These are phyloP conservation scores for Plemyria rubiginata DNA, from an alignment of 2,888 invertebrate species.

Conservation along the genomic window DNA sequence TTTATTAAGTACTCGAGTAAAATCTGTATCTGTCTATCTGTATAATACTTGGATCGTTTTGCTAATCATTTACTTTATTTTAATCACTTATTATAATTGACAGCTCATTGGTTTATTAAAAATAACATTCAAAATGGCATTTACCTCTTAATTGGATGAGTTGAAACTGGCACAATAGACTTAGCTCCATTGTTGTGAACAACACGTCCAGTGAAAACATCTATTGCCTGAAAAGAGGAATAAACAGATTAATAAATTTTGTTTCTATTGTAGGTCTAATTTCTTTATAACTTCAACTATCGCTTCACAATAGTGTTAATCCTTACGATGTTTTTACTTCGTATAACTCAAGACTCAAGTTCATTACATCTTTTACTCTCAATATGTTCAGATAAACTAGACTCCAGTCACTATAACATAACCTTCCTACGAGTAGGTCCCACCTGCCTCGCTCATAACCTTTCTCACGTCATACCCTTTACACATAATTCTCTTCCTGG, in stretches of 20 bases:
- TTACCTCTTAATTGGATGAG: slow-evolving; percentile 67
- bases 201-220: slow-evolving; percentile 59
- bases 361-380: too few species aligned
- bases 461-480: slow-evolving; percentile 23
- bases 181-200: slow-evolving; percentile 63
- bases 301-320: too few species aligned
- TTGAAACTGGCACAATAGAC: slow-evolving; percentile 50
- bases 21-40: background rate
- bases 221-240: slow-evolving; percentile 58
- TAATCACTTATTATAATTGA: too few species aligned
- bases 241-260: slow-evolving; percentile 1
- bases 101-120: background rate
- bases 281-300: too few species aligned
- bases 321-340: too few species aligned
- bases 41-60: too few species aligned
- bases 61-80: too few species aligned
- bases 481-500: slow-evolving; percentile 24
- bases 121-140: slow-evolving; percentile 3
- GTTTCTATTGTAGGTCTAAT: too few species aligned
- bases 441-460: slow-evolving; percentile 19
- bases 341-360: background rate
- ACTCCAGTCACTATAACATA: slow-evolving; percentile 8
- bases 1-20: slow-evolving; percentile 1
- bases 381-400: background rate
- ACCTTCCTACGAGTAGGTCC: background rate